Evolutionary conservation across 2,113 vertebrate genomes (phyloP).

Genomic region (Phaethornis superciliosus): DNA sequence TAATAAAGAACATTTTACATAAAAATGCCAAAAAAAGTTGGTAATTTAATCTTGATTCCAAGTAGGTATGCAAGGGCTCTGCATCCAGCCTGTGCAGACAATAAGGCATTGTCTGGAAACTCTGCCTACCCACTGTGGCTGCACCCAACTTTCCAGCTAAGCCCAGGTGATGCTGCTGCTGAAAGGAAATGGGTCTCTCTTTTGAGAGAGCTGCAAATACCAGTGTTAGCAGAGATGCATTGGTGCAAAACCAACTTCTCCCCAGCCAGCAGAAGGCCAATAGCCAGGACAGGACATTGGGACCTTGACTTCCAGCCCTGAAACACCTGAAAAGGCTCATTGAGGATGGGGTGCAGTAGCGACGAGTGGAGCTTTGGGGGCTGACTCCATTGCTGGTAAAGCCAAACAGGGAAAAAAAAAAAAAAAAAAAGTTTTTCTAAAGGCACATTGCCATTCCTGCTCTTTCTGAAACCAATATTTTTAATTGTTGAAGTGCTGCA

Average conservation of each 20-base stretch:
- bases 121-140: slow-evolving; percentile 24
- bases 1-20: slow-evolving; percentile 77
- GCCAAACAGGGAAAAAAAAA: not conserved
- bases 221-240: not conserved
- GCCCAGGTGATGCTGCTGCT: not conserved
- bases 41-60: slow-evolving; percentile 71
- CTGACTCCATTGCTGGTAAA: slow-evolving; percentile 19
- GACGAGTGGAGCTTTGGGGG: not conserved
- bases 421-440: slow-evolving; percentile 19
- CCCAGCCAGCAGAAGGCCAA: slow-evolving; percentile 43
- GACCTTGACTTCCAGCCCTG: not conserved
- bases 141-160: not conserved
- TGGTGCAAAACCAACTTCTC: slow-evolving; percentile 68
- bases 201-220: not conserved
- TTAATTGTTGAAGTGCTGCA: slow-evolving; percentile 20
- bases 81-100: slow-evolving; percentile 25
- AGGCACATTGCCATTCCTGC: slow-evolving; percentile 2
- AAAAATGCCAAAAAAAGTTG: slow-evolving; percentile 77
- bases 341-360: slow-evolving; percentile 58
- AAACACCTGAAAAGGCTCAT: slow-evolving; percentile 36
- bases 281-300: slow-evolving; percentile 24
- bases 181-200: not conserved
- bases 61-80: slow-evolving; percentile 56
- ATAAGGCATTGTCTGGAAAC: slow-evolving; percentile 56
- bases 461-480: slow-evolving; percentile 62